Base-by-base conservation (phyloP, 2,888 invertebrate genomes). In the Macropis europaea region DNA sequence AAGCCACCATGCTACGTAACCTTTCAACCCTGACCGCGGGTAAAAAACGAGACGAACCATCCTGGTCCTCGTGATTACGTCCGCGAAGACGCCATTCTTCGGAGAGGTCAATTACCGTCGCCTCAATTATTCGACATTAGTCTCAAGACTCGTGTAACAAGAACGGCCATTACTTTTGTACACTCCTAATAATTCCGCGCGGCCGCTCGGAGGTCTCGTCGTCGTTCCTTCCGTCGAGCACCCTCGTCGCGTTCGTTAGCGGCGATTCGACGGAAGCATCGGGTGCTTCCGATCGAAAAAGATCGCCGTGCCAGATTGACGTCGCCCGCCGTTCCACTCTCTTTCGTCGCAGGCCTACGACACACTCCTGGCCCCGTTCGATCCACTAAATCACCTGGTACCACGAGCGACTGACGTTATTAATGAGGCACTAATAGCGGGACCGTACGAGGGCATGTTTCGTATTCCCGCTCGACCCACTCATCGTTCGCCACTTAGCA, bases 401-500 rank as follows among this genome's bases (percentile, higher is more conserved):
- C 48, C 79, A 71, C 67, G 52, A 75, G 48, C 70, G 74, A 73
- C 66, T 70, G 79, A 77, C 82, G 82, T 86, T 85, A 86, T 86
- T 86, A 86, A 86, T 80, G 85, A 86, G 82, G 77, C 81, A 75
- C 81, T 82, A 83, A 84, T 81, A 76, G 82, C 77, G 72, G 69
- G n/a, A n/a, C 78, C 64, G 73, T 73, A 57, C 79, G 71, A 42
- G 79, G 52, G 56, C 84, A 81, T 82, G 84, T 82, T 79, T 79
- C 80, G 82, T 81, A 82, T 83, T 83, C 80, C 78, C 79, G 82
- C 74, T 77, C 69, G 68, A 69, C 71, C 79, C 76, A 74, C 80
- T 82, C 84, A 73, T 82, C 82, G 75, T 79, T 73, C 78, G 77
- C 73, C 79, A 79, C 77, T 82, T 75, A 72, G 66, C 79, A 76